Evolutionary conservation across 2,113 vertebrate genomes (phyloP).

Genomic region (Hemichromis elongatus): DNA sequence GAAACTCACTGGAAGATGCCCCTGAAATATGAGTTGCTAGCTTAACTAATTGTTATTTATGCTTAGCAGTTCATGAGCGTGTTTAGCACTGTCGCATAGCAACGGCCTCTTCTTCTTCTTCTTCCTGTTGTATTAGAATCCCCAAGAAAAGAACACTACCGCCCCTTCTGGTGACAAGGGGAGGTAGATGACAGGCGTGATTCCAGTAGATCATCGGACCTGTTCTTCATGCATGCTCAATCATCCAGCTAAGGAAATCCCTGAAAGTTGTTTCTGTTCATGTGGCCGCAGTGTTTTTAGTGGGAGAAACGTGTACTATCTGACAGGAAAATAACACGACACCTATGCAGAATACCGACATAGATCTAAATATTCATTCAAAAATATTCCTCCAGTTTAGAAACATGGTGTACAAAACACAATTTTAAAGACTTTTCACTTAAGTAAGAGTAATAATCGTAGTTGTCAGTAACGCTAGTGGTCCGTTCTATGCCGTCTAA

Average conservation of each 20-base stretch:
- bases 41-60: not conserved
- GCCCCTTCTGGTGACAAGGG: not conserved
- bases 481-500: not conserved
- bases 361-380: not conserved
- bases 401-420: not conserved
- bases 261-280: not conserved
- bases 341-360: not conserved
- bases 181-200: too few species aligned
- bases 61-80: not conserved
- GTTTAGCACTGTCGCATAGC: constrained; percentile 13
- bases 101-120: constrained; percentile 11
- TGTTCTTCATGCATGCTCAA: not conserved
- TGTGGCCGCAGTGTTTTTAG: not conserved
- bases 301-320: not conserved
- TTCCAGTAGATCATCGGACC: too few species aligned
- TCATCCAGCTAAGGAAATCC: not conserved
- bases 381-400: not conserved
- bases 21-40: not conserved
- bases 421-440: not conserved
- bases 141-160: rapidly evolving
- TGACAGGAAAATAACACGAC: not conserved
- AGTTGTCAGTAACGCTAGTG: not conserved
- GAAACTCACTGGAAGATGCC: rapidly evolving
- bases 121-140: not conserved
- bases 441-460: not conserved